These are phyloP conservation scores for Podocnemis expansa DNA, from an alignment of 2,113 vertebrate genomes.

Conservation along the genomic window DNA sequence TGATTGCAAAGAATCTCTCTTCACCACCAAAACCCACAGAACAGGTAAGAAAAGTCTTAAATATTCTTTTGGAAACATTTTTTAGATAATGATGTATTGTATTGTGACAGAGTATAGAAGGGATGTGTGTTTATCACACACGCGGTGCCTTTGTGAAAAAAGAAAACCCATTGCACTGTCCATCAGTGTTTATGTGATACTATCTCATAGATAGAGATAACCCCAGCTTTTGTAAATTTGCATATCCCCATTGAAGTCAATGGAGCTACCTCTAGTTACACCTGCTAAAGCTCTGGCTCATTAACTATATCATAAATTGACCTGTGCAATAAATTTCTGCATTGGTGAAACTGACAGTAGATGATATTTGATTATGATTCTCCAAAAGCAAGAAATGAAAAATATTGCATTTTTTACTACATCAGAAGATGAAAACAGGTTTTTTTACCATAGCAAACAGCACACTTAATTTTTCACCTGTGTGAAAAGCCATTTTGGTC, in stretches of 20 bases:
- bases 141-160: background rate
- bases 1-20: background rate
- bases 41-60: constrained; percentile 72
- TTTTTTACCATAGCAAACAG: background rate
- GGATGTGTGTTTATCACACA: background rate
- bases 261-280: background rate
- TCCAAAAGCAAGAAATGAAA: background rate
- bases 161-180: background rate
- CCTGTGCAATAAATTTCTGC: background rate
- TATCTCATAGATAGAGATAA: background rate
- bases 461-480: background rate
- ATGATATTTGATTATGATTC: background rate
- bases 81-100: background rate
- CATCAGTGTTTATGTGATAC: background rate
- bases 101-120: background rate
- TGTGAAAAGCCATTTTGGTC: background rate
- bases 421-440: background rate
- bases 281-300: background rate
- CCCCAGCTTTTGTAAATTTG: background rate
- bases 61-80: background rate
- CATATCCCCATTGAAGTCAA: background rate
- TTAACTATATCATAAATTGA: background rate
- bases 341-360: background rate
- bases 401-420: background rate
- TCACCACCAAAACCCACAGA: constrained; percentile 13